Conservation (phyloP, 64 coral and sea anemone genomes). For the Pachyseris speciosa region DNA sequence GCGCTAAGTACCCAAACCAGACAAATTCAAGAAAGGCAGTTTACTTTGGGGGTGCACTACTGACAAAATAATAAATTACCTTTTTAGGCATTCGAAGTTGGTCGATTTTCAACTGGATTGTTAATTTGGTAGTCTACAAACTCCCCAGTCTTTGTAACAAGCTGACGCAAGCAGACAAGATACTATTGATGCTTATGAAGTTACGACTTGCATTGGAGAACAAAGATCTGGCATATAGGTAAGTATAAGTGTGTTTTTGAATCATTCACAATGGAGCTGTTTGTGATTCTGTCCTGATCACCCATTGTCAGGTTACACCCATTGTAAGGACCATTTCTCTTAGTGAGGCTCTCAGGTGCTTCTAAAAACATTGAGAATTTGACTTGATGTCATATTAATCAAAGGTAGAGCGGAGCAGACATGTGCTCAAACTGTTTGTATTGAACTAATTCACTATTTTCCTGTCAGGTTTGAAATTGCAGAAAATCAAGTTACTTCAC, state of each 20-base stretch:
- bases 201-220: constrained; percentile 63
- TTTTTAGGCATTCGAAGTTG: constrained; percentile 47
- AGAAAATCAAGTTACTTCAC: neutral
- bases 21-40: neutral
- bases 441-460: neutral
- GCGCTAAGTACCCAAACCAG: neutral
- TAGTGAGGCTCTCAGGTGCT: neutral
- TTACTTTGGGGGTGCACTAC: neutral
- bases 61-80: neutral
- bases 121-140: neutral
- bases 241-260: neutral
- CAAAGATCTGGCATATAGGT: constrained; percentile 55
- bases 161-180: constrained; percentile 19
- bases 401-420: neutral
- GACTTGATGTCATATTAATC: neutral
- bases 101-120: constrained; percentile 50
- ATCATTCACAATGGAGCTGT: constrained; percentile 6
- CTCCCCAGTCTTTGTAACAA: constrained; percentile 31
- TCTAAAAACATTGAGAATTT: neutral
- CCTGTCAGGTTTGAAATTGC: constrained; percentile 13
- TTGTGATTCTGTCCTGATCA: neutral
- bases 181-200: constrained; percentile 58
- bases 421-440: neutral
- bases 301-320: neutral
- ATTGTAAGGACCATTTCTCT: neutral